These are phyloP conservation scores for Semnopithecus entellus DNA, from an alignment of 2,113 vertebrate species.

Conservation along the genomic window DNA sequence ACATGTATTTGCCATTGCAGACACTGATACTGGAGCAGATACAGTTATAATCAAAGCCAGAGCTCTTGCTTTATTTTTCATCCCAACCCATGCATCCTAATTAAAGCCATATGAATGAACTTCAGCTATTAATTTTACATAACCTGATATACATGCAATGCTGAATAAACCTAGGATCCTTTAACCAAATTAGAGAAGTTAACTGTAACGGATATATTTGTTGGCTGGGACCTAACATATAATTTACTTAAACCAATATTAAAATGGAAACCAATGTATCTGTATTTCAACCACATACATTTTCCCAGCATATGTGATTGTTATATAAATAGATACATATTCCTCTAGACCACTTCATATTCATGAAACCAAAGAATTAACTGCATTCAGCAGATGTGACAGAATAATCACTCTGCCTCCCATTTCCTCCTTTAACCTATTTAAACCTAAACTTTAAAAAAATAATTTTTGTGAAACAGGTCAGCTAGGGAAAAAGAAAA, in stretches of 20 bases:
- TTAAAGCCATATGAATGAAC: constrained; percentile 83
- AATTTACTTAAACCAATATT: constrained; percentile 84
- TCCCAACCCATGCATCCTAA: constrained; percentile 77
- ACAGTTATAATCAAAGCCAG: constrained; percentile 82
- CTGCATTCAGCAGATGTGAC: constrained; percentile 73
- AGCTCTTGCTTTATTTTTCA: constrained; percentile 55
- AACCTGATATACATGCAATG: constrained; percentile 81
- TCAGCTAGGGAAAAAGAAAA: constrained; percentile 14
- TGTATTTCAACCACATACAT: constrained; percentile 81
- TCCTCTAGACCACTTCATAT: constrained; percentile 73
- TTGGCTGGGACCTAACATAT: constrained; percentile 79
- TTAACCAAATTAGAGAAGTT: constrained; percentile 83
- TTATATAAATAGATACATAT: constrained; percentile 78
- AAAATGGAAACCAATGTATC: constrained; percentile 77
- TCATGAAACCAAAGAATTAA: constrained; percentile 75
- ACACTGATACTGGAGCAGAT: constrained; percentile 78
- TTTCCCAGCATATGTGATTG: constrained; percentile 77
- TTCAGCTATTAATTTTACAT: constrained; percentile 85
- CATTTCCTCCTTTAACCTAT: neutral
- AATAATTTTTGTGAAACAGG: constrained; percentile 10
- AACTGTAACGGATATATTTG: constrained; percentile 83
- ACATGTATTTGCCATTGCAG: constrained; percentile 70
- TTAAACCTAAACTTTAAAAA: constrained; percentile 44
- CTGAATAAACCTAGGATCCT: constrained; percentile 77
- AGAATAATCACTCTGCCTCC: constrained; percentile 47